A percentile compares a stretch with the other conserved stretches of the same genome.
These are phyloP conservation scores for Falcaria lacertinaria DNA, from an alignment of 2,888 invertebrate genomes.

Conservation along the genomic window DNA sequence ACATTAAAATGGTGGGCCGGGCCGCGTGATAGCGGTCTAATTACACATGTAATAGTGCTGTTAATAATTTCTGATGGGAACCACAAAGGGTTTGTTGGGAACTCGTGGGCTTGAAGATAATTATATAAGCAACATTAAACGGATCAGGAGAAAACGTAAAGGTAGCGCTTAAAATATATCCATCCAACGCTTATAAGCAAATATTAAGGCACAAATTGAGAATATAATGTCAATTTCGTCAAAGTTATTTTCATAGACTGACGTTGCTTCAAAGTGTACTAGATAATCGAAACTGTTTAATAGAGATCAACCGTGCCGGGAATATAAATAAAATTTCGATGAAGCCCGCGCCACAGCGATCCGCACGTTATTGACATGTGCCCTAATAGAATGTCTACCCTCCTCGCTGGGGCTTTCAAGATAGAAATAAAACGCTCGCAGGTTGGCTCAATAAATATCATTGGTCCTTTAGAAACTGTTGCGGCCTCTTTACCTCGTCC, in stretches of 20 bases:
- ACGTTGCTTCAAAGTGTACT: too few species aligned
- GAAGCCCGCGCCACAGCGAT: background rate
- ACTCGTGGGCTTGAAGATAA: slow-evolving; percentile 5
- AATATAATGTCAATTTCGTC: too few species aligned
- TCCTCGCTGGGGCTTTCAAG: slow-evolving; percentile 7
- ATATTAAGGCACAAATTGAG: too few species aligned
- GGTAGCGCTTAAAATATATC: too few species aligned
- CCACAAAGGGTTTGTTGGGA: slow-evolving; percentile 11
- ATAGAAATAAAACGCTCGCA: slow-evolving; percentile 3
- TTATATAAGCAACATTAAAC: too few species aligned
- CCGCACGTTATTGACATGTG: slow-evolving; percentile 4
- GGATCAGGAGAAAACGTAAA: too few species aligned
- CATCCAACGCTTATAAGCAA: too few species aligned
- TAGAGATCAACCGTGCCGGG: background rate
- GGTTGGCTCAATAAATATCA: slow-evolving; percentile 6
- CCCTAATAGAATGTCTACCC: slow-evolving; percentile 11
- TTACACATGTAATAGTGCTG: slow-evolving; percentile 53
- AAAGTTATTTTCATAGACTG: too few species aligned
- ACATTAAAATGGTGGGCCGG: slow-evolving; percentile 45
- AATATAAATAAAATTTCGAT: slow-evolving; percentile 1
- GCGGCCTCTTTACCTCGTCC: too few species aligned
- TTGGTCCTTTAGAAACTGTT: background rate
- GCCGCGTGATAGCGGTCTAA: slow-evolving; percentile 45
- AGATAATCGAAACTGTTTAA: background rate
- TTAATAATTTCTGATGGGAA: slow-evolving; percentile 39